phyloP scores from a whole-genome alignment of 1,140 invertebrate species.

The Drosophila kanapiae region DNA sequence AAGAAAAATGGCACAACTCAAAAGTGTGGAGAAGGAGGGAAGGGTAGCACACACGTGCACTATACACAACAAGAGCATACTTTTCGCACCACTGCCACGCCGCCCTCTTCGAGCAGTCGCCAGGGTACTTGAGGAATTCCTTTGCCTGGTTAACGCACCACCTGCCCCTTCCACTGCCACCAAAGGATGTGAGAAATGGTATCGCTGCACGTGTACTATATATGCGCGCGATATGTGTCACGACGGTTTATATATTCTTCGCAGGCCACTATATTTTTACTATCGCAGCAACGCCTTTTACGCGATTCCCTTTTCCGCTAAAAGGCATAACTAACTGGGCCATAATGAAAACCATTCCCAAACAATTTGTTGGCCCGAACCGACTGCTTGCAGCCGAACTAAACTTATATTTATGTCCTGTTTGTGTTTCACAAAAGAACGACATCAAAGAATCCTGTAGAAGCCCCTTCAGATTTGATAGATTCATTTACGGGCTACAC shows the following conservation, averaged over 20 bases:
- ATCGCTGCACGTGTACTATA: slow-evolving; percentile 36
- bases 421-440: neutral
- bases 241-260: slow-evolving; percentile 38
- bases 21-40: slow-evolving; percentile 7
- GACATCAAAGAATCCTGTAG: neutral
- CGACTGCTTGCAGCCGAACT: neutral
- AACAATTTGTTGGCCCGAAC: slow-evolving; percentile 21
- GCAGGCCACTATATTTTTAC: slow-evolving; percentile 33
- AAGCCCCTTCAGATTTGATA: neutral
- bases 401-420: neutral
- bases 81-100: slow-evolving; percentile 31
- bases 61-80: slow-evolving; percentile 21
- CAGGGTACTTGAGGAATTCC: slow-evolving; percentile 68
- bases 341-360: slow-evolving; percentile 6
- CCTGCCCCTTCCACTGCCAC: neutral
- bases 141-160: slow-evolving; percentile 65
- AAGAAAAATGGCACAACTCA: slow-evolving; percentile 57
- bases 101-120: slow-evolving; percentile 38
- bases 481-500: too few relatives aligned
- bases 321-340: slow-evolving; percentile 10
- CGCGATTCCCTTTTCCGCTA: neutral
- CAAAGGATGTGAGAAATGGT: slow-evolving; percentile 53
- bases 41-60: neutral
- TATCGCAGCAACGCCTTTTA: slow-evolving; percentile 4
- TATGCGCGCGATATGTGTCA: slow-evolving; percentile 20